Evolutionary conservation across 2,888 invertebrate species (phyloP), one percentile per base, ranked within the genome.

Genomic region (Poecilus cupreus): DNA sequence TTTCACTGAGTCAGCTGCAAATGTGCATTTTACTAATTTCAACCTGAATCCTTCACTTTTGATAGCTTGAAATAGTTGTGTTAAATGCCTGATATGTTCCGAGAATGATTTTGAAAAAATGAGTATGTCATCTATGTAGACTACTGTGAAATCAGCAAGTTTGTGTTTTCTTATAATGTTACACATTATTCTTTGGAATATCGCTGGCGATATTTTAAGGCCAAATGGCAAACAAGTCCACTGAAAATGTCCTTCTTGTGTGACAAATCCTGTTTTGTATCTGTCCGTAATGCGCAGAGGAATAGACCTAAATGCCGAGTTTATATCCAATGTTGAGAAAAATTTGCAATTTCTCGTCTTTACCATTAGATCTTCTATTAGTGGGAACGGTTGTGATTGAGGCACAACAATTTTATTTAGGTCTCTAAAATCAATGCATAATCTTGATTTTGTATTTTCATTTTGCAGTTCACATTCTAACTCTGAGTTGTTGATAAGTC

Each of bases 161-260:
- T n/a, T n/a, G n/a, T n/a, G n/a, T n/a, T n/a, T n/a, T n/a, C n/a
- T n/a, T n/a, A n/a, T n/a, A n/a, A n/a, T n/a, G n/a, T n/a, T n/a
- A n/a, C n/a, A n/a, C n/a, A n/a, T n/a, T n/a, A n/a, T 60, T 43
- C 49, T 43, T 46, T 46, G 74, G 24, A 74, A 74, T 20, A 74
- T 74, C n/a, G 74, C 74, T 20, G 74, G 74, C 20, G 74, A 46
- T 2, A 49, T 74, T 46, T 74, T 74, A 18, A 74, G 49, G 6
- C 74, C 74, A 49, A 74, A 74, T 74, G 74, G 74, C 18, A 43
- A 74, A 46, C 74, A 74, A 10, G 74, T 74, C 49, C 74, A 74
- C 6, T 74, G 46, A 46, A 43, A 74, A 37, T 20, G 74, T 46
- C n/a, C n/a, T n/a, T n/a, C n/a, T n/a, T n/a, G n/a, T n/a, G n/a